Conservation (phyloP, 1,140 invertebrate genomes). For the Notospermus geniculatus region DNA sequence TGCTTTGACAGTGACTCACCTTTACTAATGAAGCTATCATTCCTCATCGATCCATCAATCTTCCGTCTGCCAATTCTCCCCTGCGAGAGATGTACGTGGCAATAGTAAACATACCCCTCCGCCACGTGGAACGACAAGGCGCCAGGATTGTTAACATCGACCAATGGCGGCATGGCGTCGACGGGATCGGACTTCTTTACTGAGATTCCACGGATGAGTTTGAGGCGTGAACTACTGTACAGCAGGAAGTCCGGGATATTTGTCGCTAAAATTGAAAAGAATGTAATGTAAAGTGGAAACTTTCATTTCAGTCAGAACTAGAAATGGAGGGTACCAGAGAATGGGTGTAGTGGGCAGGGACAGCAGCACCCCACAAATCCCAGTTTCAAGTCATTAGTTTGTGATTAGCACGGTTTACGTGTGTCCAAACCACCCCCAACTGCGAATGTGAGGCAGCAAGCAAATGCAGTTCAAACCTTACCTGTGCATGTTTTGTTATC, state of each 20-base stretch:
- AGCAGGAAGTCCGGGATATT: constrained; percentile 63
- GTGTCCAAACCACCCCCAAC: no score
- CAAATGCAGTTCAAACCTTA: no score
- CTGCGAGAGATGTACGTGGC: constrained; percentile 59
- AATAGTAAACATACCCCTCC: constrained; percentile 69
- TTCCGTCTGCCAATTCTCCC: constrained; percentile 58
- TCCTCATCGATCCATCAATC: constrained; percentile 48
- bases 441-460: no score
- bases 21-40: constrained; percentile 51
- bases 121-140: constrained; percentile 69
- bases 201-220: constrained; percentile 64
- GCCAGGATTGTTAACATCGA: constrained; percentile 63
- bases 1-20: no score
- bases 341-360: no score
- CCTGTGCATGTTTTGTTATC: no score
- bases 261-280: constrained; percentile 49
- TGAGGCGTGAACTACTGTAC: constrained; percentile 56
- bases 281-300: no score
- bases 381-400: no score
- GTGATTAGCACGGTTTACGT: no score
- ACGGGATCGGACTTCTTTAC: constrained; percentile 32
- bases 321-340: no score
- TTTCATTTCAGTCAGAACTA: no score
- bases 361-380: no score
- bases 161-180: constrained; percentile 68